Evolutionary conservation across 2,888 invertebrate genomes (phyloP).

Genomic region (Amphipyra berbera): DNA sequence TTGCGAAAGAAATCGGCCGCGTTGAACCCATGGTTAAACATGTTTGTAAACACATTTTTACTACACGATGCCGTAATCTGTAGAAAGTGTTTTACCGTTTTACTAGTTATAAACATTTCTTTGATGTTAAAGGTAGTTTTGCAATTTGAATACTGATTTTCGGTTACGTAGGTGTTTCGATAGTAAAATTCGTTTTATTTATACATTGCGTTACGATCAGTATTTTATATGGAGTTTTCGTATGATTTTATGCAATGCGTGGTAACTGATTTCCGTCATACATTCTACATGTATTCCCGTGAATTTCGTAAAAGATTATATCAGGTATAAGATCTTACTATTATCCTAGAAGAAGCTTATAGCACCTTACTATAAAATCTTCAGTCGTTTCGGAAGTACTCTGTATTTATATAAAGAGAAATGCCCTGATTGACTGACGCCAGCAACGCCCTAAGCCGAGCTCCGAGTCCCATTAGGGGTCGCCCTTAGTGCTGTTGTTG

Average conservation of each 20-base stretch:
- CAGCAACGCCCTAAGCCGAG: too few relatives aligned
- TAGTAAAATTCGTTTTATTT: slow-evolving; percentile 9
- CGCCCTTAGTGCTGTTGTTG: too few relatives aligned
- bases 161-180: not conserved
- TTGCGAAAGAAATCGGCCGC: slow-evolving; percentile 33
- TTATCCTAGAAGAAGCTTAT: too few relatives aligned
- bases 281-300: too few relatives aligned
- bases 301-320: too few relatives aligned
- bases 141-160: slow-evolving; percentile 28
- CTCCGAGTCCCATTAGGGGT: too few relatives aligned
- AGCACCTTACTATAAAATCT: too few relatives aligned
- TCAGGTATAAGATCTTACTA: too few relatives aligned
- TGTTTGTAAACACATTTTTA: slow-evolving; percentile 25
- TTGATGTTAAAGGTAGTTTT: slow-evolving; percentile 39
- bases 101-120: slow-evolving; percentile 30
- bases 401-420: too few relatives aligned
- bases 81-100: slow-evolving; percentile 45
- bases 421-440: too few relatives aligned
- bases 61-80: slow-evolving; percentile 15
- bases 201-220: not conserved
- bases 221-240: not conserved
- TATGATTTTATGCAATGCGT: not conserved
- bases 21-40: slow-evolving; percentile 25
- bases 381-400: too few relatives aligned
- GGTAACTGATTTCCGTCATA: too few relatives aligned